Percentiles rank a stretch among this genome's conserved stretches.
Evolutionary conservation across 2,888 invertebrate species (phyloP).

Genomic region (Latrodectus hesperus): DNA sequence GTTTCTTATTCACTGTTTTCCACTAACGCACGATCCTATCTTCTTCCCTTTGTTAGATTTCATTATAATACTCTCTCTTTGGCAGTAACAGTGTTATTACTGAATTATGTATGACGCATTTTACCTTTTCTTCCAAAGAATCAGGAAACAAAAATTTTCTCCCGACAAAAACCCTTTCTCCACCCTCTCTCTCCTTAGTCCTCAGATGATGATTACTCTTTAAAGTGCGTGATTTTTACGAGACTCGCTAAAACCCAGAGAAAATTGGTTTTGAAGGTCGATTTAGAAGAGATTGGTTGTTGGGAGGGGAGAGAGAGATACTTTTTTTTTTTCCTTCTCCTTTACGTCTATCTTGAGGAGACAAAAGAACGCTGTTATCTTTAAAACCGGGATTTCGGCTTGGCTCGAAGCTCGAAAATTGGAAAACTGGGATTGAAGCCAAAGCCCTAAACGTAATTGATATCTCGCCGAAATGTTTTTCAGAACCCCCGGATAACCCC

Average conservation of each 20-base stretch:
- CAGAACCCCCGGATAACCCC: neutral
- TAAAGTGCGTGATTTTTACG: conserved; percentile 58
- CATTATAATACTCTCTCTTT: conserved; percentile 3
- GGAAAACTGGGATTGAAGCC: conserved; percentile 29
- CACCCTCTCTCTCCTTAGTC: neutral
- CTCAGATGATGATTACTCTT: conserved; percentile 39
- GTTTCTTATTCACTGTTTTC: neutral
- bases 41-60: neutral
- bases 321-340: conserved; percentile 14
- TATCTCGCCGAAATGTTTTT: conserved; percentile 35
- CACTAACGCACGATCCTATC: neutral
- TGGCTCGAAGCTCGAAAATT: conserved; percentile 32
- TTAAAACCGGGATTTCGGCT: conserved; percentile 45
- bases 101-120: conserved; percentile 52
- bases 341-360: conserved; percentile 1
- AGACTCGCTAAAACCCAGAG: conserved; percentile 26
- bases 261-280: conserved; percentile 59
- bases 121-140: neutral
- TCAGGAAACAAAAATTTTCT: neutral
- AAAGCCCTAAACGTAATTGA: conserved; percentile 45
- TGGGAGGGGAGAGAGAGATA: neutral
- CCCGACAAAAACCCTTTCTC: neutral
- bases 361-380: conserved; percentile 48
- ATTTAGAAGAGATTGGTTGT: neutral
- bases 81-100: conserved; percentile 31